Percentiles rank a stretch among this genome's conserved stretches.
Evolutionary conservation across 1,140 invertebrate species (phyloP).

Genomic region (Pseudachorutes palmiensis): DNA sequence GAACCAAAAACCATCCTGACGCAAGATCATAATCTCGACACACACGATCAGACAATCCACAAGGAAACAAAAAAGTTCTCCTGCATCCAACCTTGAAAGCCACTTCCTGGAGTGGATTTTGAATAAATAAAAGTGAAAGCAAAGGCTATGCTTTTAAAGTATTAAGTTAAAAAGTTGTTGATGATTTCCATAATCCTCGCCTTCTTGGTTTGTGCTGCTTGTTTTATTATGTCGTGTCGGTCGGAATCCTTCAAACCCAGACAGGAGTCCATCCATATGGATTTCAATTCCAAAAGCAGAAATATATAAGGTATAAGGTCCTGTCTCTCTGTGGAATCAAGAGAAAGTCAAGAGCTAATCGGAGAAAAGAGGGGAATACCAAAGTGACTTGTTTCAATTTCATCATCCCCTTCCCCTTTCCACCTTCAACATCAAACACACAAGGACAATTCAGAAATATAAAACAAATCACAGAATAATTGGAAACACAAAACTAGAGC

Average conservation of each 20-base stretch:
- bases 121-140: slow-evolving; percentile 15
- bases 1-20: slow-evolving; percentile 11
- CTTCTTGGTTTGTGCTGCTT: not conserved
- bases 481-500: no score
- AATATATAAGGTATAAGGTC: no score
- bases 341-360: no score
- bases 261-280: no score
- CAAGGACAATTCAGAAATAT: no score
- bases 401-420: no score
- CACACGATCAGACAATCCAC: not conserved
- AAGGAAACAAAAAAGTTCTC: not conserved
- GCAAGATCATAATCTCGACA: not conserved
- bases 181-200: not conserved
- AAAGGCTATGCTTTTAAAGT: not conserved
- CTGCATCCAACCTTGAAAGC: not conserved
- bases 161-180: slow-evolving; percentile 24
- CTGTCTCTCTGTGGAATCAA: no score
- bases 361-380: not conserved
- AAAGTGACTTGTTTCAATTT: not conserved
- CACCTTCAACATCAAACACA: no score
- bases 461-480: no score
- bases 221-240: not conserved
- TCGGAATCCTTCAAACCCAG: not conserved
- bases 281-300: no score
- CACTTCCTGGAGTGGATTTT: not conserved